phyloP scores from a whole-genome alignment of 2,113 vertebrate species.

The Psephotus haematonotus region DNA sequence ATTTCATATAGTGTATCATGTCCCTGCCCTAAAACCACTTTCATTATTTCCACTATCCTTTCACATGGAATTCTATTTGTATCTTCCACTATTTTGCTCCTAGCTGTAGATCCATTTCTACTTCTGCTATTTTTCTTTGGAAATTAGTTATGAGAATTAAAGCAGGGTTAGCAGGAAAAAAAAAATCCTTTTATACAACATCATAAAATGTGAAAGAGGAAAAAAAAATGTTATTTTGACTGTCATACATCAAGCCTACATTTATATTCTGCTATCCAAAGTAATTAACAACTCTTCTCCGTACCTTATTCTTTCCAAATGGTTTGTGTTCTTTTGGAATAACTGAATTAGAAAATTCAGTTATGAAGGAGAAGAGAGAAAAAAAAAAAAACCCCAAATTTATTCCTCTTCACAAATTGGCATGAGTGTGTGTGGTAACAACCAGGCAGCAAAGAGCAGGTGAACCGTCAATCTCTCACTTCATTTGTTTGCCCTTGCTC shows the following conservation, averaged over 20 bases:
- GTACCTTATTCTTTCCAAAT: neutral
- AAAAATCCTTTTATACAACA: neutral
- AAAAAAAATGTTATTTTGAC: neutral
- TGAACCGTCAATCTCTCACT: neutral
- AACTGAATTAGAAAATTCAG: neutral
- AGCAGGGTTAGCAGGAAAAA: neutral
- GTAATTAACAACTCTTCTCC: neutral
- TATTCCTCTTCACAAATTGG: neutral
- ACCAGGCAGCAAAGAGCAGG: neutral
- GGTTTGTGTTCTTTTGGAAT: neutral
- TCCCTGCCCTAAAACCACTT: neutral
- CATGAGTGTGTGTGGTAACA: neutral
- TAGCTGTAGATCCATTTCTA: neutral
- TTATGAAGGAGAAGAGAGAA: neutral
- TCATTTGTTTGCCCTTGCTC: neutral
- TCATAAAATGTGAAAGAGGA: neutral
- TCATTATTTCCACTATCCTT: neutral
- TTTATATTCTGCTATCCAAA: neutral
- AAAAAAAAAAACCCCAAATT: rapidly evolving
- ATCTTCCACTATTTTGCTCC: neutral
- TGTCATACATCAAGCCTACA: neutral
- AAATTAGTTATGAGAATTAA: conserved; percentile 28
- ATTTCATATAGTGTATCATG: neutral
- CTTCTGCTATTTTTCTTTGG: neutral
- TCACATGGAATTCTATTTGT: neutral